Conservation (phyloP, 2,888 invertebrate species). For the Nephrotoma appendiculata region DNA sequence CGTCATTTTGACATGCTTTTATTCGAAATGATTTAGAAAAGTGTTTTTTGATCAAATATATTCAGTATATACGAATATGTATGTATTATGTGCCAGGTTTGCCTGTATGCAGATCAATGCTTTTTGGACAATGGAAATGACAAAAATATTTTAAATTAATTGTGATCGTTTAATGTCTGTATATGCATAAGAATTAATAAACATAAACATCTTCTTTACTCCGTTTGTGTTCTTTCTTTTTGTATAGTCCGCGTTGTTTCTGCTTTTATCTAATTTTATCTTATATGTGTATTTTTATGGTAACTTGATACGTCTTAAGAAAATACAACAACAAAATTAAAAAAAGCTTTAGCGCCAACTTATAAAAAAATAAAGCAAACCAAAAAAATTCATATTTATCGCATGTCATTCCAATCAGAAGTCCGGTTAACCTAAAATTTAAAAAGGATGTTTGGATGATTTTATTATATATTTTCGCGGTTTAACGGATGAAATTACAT, state of each 20-base stretch:
- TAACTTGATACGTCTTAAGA: background rate
- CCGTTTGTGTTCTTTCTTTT: background rate
- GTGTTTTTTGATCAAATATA: background rate
- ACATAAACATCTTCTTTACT: background rate
- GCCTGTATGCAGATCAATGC: background rate
- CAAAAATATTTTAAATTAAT: background rate
- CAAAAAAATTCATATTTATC: background rate
- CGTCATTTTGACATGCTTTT: background rate
- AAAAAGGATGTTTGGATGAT: background rate
- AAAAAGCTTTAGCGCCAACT: background rate
- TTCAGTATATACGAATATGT: background rate
- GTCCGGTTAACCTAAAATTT: background rate
- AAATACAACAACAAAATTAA: background rate
- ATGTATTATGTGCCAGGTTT: background rate
- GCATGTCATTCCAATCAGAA: conserved; percentile 2
- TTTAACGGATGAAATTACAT: background rate
- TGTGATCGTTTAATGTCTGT: background rate
- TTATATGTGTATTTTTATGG: background rate
- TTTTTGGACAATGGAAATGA: background rate
- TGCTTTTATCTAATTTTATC: background rate
- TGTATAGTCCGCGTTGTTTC: background rate
- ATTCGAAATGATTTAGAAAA: background rate
- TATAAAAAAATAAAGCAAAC: background rate
- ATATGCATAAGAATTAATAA: background rate
- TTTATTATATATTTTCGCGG: background rate